Conservation (phyloP, 2,797 vertebrate genomes). For the Gallinago stenura region DNA sequence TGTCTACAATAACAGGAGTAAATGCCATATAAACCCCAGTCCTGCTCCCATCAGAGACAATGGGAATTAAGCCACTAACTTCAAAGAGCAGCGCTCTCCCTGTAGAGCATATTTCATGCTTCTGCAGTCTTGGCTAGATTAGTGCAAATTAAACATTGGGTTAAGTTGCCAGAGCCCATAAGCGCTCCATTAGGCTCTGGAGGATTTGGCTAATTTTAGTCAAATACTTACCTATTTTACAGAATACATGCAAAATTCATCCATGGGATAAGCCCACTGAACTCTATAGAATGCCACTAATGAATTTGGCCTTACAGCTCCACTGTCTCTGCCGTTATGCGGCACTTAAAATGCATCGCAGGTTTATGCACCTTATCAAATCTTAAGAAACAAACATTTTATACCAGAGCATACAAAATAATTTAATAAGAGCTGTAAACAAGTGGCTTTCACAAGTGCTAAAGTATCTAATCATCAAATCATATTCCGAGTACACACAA, state of each 20-base stretch:
- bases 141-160: conserved; percentile 71
- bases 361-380: background rate
- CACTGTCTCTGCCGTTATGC: background rate
- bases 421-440: background rate
- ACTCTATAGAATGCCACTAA: background rate
- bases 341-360: background rate
- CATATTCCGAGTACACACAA: background rate
- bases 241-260: conserved; percentile 40
- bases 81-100: conserved; percentile 56
- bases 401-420: background rate
- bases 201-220: conserved; percentile 75
- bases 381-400: background rate
- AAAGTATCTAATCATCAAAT: background rate
- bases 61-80: conserved; percentile 66
- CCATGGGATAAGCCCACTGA: conserved; percentile 11
- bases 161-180: conserved; percentile 67
- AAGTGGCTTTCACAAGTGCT: background rate
- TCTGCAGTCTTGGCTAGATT: conserved; percentile 68
- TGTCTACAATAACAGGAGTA: conserved; percentile 27
- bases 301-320: conserved; percentile 17
- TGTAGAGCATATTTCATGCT: conserved; percentile 67
- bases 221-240: conserved; percentile 63
- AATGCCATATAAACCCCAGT: conserved; percentile 37
- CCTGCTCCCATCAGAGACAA: conserved; percentile 62
- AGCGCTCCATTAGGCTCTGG: conserved; percentile 65